phyloP scores from a whole-genome alignment of 1,140 invertebrate genomes.

The Neuroterus valhalla region DNA sequence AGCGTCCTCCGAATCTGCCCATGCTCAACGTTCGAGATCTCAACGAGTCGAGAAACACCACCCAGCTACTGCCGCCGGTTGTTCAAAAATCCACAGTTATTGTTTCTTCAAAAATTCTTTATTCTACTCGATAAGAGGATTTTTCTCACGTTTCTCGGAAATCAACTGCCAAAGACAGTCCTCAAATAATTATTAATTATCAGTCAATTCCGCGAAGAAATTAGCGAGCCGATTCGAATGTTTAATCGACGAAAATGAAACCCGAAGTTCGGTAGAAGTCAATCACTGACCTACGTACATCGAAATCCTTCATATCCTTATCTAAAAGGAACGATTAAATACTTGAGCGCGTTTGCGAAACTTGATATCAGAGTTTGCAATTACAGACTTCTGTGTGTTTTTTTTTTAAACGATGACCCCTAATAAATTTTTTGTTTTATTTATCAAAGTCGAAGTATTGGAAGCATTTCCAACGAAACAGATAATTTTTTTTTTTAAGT shows the following conservation, averaged over 20 bases:
- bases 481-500: no score
- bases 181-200: background rate
- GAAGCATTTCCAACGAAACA: no score
- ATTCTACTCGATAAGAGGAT: background rate
- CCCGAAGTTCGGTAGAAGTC: background rate
- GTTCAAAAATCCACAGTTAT: background rate
- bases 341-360: background rate
- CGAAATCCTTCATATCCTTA: background rate
- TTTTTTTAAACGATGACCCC: no score
- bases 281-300: constrained; percentile 14
- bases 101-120: background rate
- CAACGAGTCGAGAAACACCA: no score
- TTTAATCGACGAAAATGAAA: background rate
- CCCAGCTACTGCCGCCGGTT: no score
- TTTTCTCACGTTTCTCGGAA: background rate
- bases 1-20: no score
- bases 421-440: no score
- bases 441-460: no score
- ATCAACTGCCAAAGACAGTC: background rate
- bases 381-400: no score
- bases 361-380: no score
- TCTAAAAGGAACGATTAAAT: background rate
- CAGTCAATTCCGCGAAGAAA: background rate
- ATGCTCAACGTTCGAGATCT: no score
- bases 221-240: background rate